Base-by-base conservation (phyloP, 2,888 invertebrate species). In the Sepioteuthis lessoniana region DNA sequence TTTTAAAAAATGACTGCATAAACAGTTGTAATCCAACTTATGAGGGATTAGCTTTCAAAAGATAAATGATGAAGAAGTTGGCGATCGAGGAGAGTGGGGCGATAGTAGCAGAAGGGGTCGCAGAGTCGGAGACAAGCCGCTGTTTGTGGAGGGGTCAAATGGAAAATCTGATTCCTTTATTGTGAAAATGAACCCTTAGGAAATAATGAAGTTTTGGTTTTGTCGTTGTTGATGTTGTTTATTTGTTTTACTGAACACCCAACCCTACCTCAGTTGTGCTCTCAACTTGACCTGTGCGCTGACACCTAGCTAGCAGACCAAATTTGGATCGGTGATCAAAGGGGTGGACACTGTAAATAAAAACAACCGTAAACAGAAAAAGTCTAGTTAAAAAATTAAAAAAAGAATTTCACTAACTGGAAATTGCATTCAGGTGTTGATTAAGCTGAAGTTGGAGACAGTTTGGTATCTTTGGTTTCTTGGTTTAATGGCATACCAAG, bases 111-210 rank as follows among this genome's bases (percentile, higher is more conserved):
- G n/a, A 8, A 76, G n/a, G 16, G 4, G 76, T 4, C 4, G 76
- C 25, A 31, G 31, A 8, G 13, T 35, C 16, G 8, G 76, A 13
- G 76, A 19, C n/a, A 21, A n/a, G 13, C 8, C 16, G 16, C 7
- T 16, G 35, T 13, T 42, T 42, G 42, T 35, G 31, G 31, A 7
- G 76, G 76, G 76, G 35, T 76, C 76, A 76, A 35, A 76, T 4
- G 76, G n/a, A n/a, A 76, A 76, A 76, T n/a, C n/a, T 76, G 76
- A 76, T 76, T 76, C 76, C 13, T 76, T 76, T 76, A 76, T 76
- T 76, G 76, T 16, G 76, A 76, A 76, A 76, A 76, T 76, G n/a
- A 76, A 35, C 3, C 16, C 76, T n/a, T 13, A n/a, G 76, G 4
- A 55, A 76, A 76, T 76, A n/a, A 76, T 76, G 76, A n/a, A n/a